These are phyloP conservation scores for Linnaemya vulpina DNA, from an alignment of 2,888 invertebrate genomes.

Conservation along the genomic window DNA sequence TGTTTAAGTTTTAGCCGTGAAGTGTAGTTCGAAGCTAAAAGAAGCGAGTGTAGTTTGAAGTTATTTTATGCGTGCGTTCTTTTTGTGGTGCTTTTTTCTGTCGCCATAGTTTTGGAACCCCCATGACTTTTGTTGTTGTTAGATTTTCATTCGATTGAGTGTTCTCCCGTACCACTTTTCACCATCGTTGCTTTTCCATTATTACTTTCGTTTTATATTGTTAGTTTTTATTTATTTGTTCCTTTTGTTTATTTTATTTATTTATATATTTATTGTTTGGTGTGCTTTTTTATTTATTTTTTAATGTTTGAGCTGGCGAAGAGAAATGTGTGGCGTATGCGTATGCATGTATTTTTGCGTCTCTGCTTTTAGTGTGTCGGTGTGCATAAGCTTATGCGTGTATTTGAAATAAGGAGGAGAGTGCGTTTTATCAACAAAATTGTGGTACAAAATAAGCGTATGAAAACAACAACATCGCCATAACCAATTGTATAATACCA, in stretches of 20 bases:
- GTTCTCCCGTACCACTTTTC: constrained; percentile 37
- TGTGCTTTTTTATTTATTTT: not conserved
- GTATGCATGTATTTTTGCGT: not conserved
- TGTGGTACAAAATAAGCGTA: constrained; percentile 10
- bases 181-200: constrained; percentile 9
- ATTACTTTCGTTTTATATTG: constrained; percentile 3
- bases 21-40: not conserved
- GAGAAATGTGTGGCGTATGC: constrained; percentile 5
- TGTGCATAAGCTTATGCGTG: constrained; percentile 21
- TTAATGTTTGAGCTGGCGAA: not conserved
- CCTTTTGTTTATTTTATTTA: constrained; percentile 10
- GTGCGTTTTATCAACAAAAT: constrained; percentile 48
- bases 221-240: not conserved
- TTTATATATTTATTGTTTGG: not conserved
- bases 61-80: not conserved
- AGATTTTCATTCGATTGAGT: constrained; percentile 42
- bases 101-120: constrained; percentile 58
- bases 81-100: constrained; percentile 42
- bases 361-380: not conserved
- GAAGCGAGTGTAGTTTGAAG: constrained; percentile 1
- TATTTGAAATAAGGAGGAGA: constrained; percentile 11
- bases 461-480: constrained; percentile 23
- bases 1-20: no score
- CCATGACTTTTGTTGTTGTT: constrained; percentile 35
- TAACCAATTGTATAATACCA: not conserved